Evolutionary conservation across 2,888 invertebrate genomes (phyloP).

Genomic region (Melolontha melolontha): DNA sequence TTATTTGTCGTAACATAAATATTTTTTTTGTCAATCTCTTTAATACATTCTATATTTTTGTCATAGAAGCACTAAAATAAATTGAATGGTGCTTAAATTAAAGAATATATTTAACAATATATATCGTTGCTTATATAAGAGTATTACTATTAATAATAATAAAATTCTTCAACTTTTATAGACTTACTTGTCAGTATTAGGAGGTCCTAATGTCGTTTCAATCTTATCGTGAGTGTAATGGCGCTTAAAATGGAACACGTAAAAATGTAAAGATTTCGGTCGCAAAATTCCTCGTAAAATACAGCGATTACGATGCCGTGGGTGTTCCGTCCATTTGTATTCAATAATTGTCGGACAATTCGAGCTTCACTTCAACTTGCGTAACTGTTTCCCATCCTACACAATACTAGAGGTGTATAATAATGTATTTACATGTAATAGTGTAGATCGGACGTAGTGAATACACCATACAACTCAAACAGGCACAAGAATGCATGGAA

Average conservation of each 20-base stretch:
- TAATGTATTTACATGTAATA: slow-evolving; percentile 11
- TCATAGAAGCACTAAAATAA: too few species aligned
- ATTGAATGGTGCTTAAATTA: too few species aligned
- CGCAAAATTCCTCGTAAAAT: slow-evolving; percentile 38
- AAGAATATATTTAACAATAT: too few species aligned
- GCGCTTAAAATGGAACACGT: slow-evolving; percentile 20
- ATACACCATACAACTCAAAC: too few species aligned
- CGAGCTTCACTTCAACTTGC: slow-evolving; percentile 38
- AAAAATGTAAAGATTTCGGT: slow-evolving; percentile 26
- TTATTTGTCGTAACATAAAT: too few species aligned
- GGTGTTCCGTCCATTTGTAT: slow-evolving; percentile 40
- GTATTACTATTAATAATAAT: too few species aligned
- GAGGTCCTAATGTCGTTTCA: not conserved
- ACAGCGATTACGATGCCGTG: slow-evolving; percentile 37
- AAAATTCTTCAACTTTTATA: not conserved
- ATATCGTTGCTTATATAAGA: too few species aligned
- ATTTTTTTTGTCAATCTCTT: too few species aligned
- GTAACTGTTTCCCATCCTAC: slow-evolving; percentile 42
- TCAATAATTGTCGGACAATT: slow-evolving; percentile 41
- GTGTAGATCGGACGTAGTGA: too few species aligned
- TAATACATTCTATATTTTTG: too few species aligned
- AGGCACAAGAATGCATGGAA: slow-evolving; percentile 6
- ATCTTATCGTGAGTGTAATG: not conserved
- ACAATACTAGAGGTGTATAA: slow-evolving; percentile 32
- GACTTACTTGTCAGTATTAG: not conserved